Base-by-base conservation (phyloP, 2,797 vertebrate species). In the Lutjanus argentimaculatus region DNA sequence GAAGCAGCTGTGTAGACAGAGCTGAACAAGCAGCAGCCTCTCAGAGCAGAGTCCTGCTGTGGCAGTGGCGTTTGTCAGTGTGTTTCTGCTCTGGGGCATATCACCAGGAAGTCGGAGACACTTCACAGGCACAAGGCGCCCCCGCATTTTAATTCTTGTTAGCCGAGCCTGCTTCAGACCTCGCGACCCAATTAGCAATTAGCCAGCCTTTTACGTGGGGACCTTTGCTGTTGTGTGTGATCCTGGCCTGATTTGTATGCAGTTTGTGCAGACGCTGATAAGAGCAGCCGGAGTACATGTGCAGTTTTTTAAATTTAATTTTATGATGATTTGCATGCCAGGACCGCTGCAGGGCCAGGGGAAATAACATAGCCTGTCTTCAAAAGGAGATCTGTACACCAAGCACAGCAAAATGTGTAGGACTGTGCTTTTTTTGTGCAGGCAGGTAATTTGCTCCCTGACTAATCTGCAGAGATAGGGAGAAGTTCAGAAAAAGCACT, bases 391-490 rank as follows among this genome's bases (percentile, higher is more conserved):
- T 92, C 91, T 88, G 89, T 82, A 77, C 77, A 76, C 91, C 86
- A 77, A 89, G 92, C 92, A 87, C 81, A 90, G 87, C 82, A 88
- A 89, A 92, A 87, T 84, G 88, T 91, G 90, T 82, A 88, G 90
- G 92, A 89, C 87, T 86, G 90, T 12, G 80, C 83, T 90, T 93
- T 93, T 92, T 91, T 90, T 91, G 94, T 91, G 83, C 86, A 89
- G 82, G 92, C 89, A 95, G 92, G 92, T 94, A 92, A 94, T 95
- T 93, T 93, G 87, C 90, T 93, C 92, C 91, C 87, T 93, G 91
- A 95, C 94, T 95, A 95, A 95, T 95, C 92, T 94, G 88, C 89
- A 89, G 87, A 91, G 93, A 93, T 93, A 90, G 90, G 76, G 84
- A 93, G 88, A 92, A 93, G 91, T 94, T 94, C 88, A 93, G 90